Percentiles rank a stretch among this genome's conserved stretches.
phyloP scores from a whole-genome alignment of 2,888 invertebrate genomes.

The Cordylochernes scorpioides region DNA sequence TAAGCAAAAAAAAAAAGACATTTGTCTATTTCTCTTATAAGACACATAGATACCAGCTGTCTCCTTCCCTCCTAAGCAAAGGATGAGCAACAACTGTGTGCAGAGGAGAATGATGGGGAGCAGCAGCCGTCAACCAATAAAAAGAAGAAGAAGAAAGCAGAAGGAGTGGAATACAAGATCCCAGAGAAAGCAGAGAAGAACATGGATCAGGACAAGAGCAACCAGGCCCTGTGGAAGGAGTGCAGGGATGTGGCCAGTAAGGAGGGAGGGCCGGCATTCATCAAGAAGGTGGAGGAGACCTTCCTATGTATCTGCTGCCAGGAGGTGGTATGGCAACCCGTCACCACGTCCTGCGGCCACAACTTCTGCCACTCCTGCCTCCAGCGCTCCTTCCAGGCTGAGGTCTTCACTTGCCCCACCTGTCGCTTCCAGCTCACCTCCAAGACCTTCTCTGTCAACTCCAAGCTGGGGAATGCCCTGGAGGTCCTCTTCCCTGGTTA shows the following conservation, averaged over 20 bases:
- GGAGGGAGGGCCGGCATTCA: conserved; percentile 23
- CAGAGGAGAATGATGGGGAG: too few species aligned
- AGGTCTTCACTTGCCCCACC: conserved; percentile 36
- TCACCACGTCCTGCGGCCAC: conserved; percentile 44
- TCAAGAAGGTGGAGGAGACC: conserved; percentile 33
- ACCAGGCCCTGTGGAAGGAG: conserved; percentile 39
- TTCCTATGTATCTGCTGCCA: conserved; percentile 57
- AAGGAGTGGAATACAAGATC: conserved; percentile 21
- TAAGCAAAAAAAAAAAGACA: too few species aligned
- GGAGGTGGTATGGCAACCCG: conserved; percentile 38
- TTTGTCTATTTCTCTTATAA: too few species aligned
- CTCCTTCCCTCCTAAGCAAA: too few species aligned
- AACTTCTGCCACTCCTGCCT: conserved; percentile 41
- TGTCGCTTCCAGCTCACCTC: conserved; percentile 37
- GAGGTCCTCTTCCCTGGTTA: conserved; percentile 39
- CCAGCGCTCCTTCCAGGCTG: conserved; percentile 33
- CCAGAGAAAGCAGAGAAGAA: conserved; percentile 22
- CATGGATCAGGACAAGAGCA: conserved; percentile 32
- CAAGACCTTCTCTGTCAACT: conserved; percentile 30
- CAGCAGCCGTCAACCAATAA: too few species aligned
- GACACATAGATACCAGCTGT: too few species aligned
- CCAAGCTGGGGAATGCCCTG: conserved; percentile 30
- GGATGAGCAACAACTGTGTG: too few species aligned
- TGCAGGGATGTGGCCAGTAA: conserved; percentile 25
- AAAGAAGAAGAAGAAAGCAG: conserved; percentile 19